Evolutionary conservation across 2,888 invertebrate species (phyloP), one percentile per base, ranked within the genome.

Genomic region (Strigamia crassipes): DNA sequence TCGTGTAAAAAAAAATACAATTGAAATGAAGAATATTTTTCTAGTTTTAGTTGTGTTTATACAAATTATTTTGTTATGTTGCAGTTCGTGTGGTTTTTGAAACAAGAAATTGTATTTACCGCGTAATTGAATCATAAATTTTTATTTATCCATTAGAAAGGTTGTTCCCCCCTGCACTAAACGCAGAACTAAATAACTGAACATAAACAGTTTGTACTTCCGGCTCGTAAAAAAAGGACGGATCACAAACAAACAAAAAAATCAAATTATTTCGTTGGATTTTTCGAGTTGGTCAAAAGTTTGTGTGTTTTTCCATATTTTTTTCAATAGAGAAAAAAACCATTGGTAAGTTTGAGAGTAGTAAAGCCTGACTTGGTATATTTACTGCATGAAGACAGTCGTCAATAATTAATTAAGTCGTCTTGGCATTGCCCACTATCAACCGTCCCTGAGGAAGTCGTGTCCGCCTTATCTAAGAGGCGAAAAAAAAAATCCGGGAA

Each of bases 401-500:
- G 61, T 61, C 61, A 61, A 61, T 61, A 61, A 61, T 61, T 61
- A 61, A 61, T 61, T 61, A 61, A 61, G 61, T 61, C 61, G 61
- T 61, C 61, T 18, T 61, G 61, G 61, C 61, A 21, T 18, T 61
- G 61, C 61, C 61, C 61, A 61, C 61, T 61, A 61, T 61, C 61
- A 61, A 61, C 0, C 61, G 61, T 61, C 61, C 61, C 61, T 61
- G 61, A 61, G 61, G 61, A 61, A 23, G n/a, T 23, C 61, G 61
- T 61, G 61, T 61, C 61, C 61, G 21, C 61, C 61, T 61, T 61
- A 61, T 61, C 61, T 21, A 21, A 12, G 23, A 18, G 27, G 27
- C 61, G n/a, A 61, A 21, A 18, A 18, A 61, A 23, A 18, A 61
- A 61, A n/a, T 18, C 21, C 61, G 18, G 21, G 9, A 61, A 61